Conservation (phyloP, 1,140 invertebrate genomes). For the Neodiprion fabricii region DNA sequence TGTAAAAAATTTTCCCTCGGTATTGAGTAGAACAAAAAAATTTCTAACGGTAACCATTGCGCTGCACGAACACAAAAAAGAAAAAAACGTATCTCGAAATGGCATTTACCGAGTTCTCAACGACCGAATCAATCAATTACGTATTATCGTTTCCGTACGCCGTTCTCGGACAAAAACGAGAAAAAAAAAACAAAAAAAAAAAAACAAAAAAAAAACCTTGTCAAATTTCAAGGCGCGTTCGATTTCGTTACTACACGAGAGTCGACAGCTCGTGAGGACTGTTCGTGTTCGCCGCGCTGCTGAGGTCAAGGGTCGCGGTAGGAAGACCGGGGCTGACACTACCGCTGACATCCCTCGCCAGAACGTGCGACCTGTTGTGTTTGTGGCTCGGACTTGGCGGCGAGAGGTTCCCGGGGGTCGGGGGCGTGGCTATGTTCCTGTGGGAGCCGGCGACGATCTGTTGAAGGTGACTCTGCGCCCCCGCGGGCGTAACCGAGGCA, state of each 20-base stretch:
- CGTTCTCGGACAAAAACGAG: no score
- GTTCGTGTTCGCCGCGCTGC: constrained; percentile 69
- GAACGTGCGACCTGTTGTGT: constrained; percentile 47
- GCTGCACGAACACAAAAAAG: no score
- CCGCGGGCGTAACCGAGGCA: constrained; percentile 54
- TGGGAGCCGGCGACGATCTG: constrained; percentile 40
- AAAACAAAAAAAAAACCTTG: no score
- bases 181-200: no score
- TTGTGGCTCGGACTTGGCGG: constrained; percentile 53
- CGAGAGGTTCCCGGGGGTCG: constrained; percentile 54
- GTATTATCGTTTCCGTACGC: no score
- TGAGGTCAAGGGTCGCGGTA: constrained; percentile 68
- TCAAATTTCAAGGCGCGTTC: no score
- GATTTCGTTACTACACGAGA: constrained; percentile 59
- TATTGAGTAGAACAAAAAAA: no score
- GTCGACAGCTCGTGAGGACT: constrained; percentile 75
- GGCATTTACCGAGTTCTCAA: no score
- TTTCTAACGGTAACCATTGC: no score
- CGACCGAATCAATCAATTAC: no score
- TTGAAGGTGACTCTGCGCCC: constrained; percentile 53
- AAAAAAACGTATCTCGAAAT: no score
- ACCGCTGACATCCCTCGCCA: constrained; percentile 60
- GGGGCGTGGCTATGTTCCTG: constrained; percentile 41
- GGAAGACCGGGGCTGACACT: constrained; percentile 70
- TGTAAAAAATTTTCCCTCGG: no score